Evolutionary conservation across 2,888 invertebrate genomes (phyloP).

Genomic region (Lepidochitona cinerea): DNA sequence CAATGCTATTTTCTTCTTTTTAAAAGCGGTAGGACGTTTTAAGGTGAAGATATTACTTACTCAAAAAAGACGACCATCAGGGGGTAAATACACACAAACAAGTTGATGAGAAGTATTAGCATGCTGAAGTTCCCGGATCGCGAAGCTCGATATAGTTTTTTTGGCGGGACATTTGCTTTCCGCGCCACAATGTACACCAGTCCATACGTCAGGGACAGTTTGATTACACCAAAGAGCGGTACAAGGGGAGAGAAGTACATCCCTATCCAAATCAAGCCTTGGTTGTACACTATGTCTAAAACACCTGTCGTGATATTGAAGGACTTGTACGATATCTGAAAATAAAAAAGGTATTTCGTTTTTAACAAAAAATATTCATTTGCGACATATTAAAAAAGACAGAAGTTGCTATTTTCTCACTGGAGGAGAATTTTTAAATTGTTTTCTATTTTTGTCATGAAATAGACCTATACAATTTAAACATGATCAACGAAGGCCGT

Average conservation of each 20-base stretch:
- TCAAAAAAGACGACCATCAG: constrained; percentile 49
- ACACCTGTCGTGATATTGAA: constrained; percentile 49
- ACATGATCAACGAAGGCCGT: no score
- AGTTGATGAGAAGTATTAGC: constrained; percentile 46
- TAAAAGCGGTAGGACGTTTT: no score
- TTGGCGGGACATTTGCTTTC: constrained; percentile 50
- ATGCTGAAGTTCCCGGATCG: constrained; percentile 56
- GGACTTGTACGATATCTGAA: constrained; percentile 42
- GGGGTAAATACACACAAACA: constrained; percentile 50
- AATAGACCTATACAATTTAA: no score
- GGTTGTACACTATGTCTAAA: constrained; percentile 56
- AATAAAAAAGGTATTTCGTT: no score
- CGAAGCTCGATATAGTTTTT: constrained; percentile 51
- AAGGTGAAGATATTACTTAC: no score
- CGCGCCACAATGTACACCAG: constrained; percentile 46
- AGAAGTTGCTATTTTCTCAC: no score
- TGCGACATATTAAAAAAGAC: no score
- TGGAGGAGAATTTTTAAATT: no score
- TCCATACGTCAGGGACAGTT: constrained; percentile 53
- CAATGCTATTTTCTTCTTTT: no score
- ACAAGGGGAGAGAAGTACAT: constrained; percentile 57
- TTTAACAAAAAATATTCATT: no score
- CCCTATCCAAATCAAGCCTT: constrained; percentile 58
- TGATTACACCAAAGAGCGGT: constrained; percentile 44
- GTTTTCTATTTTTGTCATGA: no score